A percentile compares a stretch with the other conserved stretches of the same genome.
phyloP scores from a whole-genome alignment of 2,113 vertebrate species.

The Gnathonemus echidnorhynchus region DNA sequence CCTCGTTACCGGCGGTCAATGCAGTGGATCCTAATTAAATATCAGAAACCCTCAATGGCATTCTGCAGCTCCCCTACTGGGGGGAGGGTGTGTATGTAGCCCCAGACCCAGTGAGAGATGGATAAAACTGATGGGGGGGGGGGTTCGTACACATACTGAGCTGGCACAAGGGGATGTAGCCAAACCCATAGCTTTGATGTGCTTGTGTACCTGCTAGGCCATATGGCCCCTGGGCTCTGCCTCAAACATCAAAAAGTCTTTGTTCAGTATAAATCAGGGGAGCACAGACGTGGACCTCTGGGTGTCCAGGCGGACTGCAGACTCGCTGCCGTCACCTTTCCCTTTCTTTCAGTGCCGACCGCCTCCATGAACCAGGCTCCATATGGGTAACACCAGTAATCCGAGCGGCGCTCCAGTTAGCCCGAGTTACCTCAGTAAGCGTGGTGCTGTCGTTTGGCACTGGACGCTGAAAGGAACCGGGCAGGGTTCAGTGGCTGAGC shows the following conservation, averaged over 20 bases:
- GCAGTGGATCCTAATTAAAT: neutral
- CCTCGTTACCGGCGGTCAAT: neutral
- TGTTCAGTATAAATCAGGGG: slow-evolving; percentile 7
- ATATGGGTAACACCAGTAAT: neutral
- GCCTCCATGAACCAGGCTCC: neutral
- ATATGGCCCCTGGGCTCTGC: slow-evolving; percentile 9
- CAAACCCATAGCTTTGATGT: slow-evolving; percentile 14
- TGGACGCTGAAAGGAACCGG: neutral
- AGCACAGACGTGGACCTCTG: neutral
- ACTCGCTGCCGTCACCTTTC: neutral
- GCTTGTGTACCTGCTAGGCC: slow-evolving; percentile 4
- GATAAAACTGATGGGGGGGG: neutral
- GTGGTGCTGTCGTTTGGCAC: neutral
- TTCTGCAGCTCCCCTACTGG: neutral
- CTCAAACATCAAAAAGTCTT: slow-evolving; percentile 14
- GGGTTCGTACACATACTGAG: neutral
- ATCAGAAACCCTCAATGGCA: neutral
- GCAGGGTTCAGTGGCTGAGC: neutral
- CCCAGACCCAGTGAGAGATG: neutral
- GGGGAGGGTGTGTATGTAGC: neutral
- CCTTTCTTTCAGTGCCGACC: neutral
- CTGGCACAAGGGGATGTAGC: neutral
- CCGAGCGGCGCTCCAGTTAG: neutral
- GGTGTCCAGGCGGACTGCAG: neutral
- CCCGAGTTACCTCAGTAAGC: neutral